Evolutionary conservation across 2,113 vertebrate species (phyloP).

Genomic region (Phoxinus phoxinus): DNA sequence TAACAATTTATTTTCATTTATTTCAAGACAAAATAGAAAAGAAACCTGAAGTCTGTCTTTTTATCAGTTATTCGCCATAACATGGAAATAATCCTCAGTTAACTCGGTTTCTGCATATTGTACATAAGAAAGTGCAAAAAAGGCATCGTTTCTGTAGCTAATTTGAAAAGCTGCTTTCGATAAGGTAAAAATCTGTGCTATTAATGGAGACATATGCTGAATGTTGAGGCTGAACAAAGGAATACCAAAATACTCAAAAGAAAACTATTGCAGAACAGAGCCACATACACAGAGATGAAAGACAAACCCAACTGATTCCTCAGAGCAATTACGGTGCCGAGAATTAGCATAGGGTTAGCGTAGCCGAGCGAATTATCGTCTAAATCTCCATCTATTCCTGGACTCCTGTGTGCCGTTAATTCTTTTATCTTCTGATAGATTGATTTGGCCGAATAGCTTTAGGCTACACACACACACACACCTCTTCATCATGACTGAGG

Average conservation of each 20-base stretch:
- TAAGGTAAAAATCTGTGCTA: not conserved
- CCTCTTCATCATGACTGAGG: conserved; percentile 39
- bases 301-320: conserved; percentile 32
- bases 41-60: too few relatives aligned
- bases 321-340: conserved; percentile 21
- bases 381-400: conserved; percentile 1
- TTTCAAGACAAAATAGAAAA: too few relatives aligned
- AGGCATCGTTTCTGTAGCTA: not conserved
- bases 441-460: conserved; percentile 27
- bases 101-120: not conserved
- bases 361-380: not conserved
- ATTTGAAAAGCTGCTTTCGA: not conserved
- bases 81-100: not conserved
- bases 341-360: conserved; percentile 27
- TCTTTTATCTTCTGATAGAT: conserved; percentile 28
- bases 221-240: conserved; percentile 10
- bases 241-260: conserved; percentile 4
- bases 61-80: not conserved
- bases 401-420: not conserved
- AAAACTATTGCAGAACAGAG: not conserved
- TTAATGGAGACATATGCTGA: conserved; percentile 6
- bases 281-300: conserved; percentile 12
- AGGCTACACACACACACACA: conserved; percentile 27
- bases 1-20: too few relatives aligned
- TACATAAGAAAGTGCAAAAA: too few relatives aligned